phyloP scores from a whole-genome alignment of 2,113 vertebrate genomes.

The Odontophorus gujanensis region DNA sequence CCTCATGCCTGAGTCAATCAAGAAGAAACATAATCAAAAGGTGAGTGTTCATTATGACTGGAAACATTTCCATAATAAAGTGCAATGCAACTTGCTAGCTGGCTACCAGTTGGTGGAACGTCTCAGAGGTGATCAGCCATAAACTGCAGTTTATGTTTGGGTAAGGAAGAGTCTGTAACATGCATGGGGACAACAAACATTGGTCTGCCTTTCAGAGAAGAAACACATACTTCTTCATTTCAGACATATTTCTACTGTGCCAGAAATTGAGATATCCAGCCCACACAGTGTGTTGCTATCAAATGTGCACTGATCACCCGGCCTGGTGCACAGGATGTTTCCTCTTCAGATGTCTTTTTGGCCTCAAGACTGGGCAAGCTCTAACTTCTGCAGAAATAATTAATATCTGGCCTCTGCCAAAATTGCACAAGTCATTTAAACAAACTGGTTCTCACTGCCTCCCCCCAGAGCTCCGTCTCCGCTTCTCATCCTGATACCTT shows the following conservation, averaged over 20 bases:
- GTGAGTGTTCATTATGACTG: not conserved
- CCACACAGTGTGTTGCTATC: conserved; percentile 36
- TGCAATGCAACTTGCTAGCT: not conserved
- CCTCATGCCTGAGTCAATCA: not conserved
- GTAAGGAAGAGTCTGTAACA: not conserved
- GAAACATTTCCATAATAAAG: not conserved
- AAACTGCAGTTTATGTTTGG: not conserved
- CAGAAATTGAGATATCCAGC: conserved; percentile 1
- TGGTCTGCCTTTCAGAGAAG: not conserved
- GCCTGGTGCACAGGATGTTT: conserved; percentile 58
- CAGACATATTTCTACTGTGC: not conserved
- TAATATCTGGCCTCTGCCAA: conserved; percentile 30
- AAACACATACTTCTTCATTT: not conserved
- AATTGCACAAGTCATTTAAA: conserved; percentile 53
- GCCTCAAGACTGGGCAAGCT: conserved; percentile 4
- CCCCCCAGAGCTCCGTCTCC: not conserved
- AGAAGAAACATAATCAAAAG: not conserved
- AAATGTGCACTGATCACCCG: not conserved
- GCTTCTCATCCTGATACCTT: conserved; percentile 32
- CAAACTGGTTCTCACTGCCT: conserved; percentile 37
- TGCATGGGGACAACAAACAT: not conserved
- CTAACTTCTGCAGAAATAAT: conserved; percentile 65
- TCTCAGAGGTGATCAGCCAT: not conserved
- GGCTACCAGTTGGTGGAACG: not conserved
- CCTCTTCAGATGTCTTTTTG: conserved; percentile 50